Percentiles rank a stretch among this genome's conserved stretches.
Conservation (phyloP, 2,888 invertebrate species). For the Agriotes lineatus region DNA sequence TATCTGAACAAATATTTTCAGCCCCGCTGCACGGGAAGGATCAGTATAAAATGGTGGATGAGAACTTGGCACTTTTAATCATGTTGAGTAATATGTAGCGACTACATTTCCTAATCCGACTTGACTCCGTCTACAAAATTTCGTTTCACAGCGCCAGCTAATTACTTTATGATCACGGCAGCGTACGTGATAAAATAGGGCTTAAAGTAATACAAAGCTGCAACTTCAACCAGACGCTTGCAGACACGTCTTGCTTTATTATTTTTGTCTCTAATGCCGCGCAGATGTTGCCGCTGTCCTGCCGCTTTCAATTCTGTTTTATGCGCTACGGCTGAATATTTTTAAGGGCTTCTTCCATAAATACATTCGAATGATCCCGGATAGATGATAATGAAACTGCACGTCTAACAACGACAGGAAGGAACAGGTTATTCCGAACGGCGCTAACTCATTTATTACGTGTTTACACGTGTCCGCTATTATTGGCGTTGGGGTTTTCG, state of each 20-base stretch:
- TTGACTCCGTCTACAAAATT: too few species aligned
- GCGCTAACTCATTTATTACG: constrained; percentile 53
- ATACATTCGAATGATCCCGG: constrained; percentile 14
- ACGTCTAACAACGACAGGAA: background rate
- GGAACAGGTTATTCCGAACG: constrained; percentile 48
- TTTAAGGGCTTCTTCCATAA: constrained; percentile 12
- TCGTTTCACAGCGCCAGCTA: too few species aligned
- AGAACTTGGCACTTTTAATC: too few species aligned
- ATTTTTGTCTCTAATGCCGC: constrained; percentile 32
- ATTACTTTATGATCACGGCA: background rate
- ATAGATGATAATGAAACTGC: constrained; percentile 16
- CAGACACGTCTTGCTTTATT: constrained; percentile 18
- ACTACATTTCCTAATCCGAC: too few species aligned
- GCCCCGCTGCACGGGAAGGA: too few species aligned
- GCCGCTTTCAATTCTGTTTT: constrained; percentile 10
- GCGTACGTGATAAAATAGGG: constrained; percentile 2
- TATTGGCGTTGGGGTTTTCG: constrained; percentile 13
- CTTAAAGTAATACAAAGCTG: background rate
- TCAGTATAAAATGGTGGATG: too few species aligned
- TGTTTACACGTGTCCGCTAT: constrained; percentile 32
- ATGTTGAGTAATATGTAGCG: too few species aligned
- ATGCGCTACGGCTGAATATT: constrained; percentile 15
- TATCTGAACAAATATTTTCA: too few species aligned
- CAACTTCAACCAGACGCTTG: constrained; percentile 16
- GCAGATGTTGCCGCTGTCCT: constrained; percentile 23